Conservation (phyloP, 2,113 vertebrate species). For the Ranitomeya imitator region DNA sequence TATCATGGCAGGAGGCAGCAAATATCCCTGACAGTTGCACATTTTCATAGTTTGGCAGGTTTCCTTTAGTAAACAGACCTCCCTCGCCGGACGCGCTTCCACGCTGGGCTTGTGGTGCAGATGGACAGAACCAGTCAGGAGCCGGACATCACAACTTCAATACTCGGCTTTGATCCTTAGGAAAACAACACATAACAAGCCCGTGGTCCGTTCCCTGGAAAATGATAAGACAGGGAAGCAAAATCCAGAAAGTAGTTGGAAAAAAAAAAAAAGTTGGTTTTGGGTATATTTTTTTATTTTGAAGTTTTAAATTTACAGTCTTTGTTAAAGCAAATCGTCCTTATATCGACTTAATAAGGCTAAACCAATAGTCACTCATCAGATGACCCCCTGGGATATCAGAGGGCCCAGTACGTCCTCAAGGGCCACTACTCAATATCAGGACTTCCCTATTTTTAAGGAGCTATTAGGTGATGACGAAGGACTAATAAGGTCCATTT, state of each 20-base stretch:
- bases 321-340: neutral
- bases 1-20: neutral
- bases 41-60: constrained; percentile 29
- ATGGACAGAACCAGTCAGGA: constrained; percentile 24
- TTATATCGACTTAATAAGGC: too few relatives aligned
- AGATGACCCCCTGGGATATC: too few relatives aligned
- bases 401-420: too few relatives aligned
- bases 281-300: neutral
- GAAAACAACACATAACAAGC: constrained; percentile 23
- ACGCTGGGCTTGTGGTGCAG: constrained; percentile 34
- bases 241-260: neutral
- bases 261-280: neutral
- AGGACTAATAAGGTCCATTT: too few relatives aligned
- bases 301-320: neutral
- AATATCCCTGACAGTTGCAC: constrained; percentile 36
- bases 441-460: too few relatives aligned
- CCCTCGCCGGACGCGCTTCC: neutral
- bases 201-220: neutral
- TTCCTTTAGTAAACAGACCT: constrained; percentile 43
- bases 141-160: neutral
- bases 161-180: constrained; percentile 39
- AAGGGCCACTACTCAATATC: too few relatives aligned
- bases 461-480: too few relatives aligned
- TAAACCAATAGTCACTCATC: too few relatives aligned
- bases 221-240: neutral